phyloP scores from a whole-genome alignment of 2,888 invertebrate species.

The Camptogramma bilineatum region DNA sequence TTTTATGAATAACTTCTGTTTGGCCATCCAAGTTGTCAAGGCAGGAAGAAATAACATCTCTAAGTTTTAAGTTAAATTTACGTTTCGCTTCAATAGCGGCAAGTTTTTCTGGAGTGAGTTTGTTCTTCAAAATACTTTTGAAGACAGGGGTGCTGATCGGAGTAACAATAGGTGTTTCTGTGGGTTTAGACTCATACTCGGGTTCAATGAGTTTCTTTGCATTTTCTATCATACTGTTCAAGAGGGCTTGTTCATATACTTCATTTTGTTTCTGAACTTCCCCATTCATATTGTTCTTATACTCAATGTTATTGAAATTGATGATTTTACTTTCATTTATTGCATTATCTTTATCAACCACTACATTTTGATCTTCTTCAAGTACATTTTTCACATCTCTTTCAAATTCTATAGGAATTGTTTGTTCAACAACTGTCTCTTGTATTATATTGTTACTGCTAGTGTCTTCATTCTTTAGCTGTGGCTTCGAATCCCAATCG shows the following conservation, averaged over 20 bases:
- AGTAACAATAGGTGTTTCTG: conserved; percentile 11
- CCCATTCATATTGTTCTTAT: conserved; percentile 11
- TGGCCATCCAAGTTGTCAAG: conserved; percentile 61
- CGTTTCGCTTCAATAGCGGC: conserved; percentile 75
- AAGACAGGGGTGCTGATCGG: conserved; percentile 19
- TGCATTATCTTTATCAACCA: not conserved
- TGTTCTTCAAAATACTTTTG: conserved; percentile 47
- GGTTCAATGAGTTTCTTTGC: conserved; percentile 7
- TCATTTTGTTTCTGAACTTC: conserved; percentile 8
- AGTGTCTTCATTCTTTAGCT: not conserved
- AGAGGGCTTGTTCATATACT: conserved; percentile 6
- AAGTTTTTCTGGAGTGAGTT: conserved; percentile 65
- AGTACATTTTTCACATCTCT: not conserved
- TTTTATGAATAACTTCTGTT: conserved; percentile 32
- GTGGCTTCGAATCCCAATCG: conserved; percentile 14
- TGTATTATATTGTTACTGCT: conserved; percentile 9
- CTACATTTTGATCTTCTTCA: conserved; percentile 5
- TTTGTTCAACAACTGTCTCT: conserved; percentile 8
- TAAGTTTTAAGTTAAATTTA: conserved; percentile 74
- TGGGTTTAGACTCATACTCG: conserved; percentile 11
- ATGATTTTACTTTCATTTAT: conserved; percentile 7
- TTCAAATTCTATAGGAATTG: conserved; percentile 25
- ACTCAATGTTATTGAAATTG: conserved; percentile 10
- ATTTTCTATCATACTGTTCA: conserved; percentile 13
- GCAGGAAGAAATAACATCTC: conserved; percentile 70